Evolutionary conservation across 2,113 vertebrate genomes (phyloP).

Genomic region (Sceloporus undulatus): DNA sequence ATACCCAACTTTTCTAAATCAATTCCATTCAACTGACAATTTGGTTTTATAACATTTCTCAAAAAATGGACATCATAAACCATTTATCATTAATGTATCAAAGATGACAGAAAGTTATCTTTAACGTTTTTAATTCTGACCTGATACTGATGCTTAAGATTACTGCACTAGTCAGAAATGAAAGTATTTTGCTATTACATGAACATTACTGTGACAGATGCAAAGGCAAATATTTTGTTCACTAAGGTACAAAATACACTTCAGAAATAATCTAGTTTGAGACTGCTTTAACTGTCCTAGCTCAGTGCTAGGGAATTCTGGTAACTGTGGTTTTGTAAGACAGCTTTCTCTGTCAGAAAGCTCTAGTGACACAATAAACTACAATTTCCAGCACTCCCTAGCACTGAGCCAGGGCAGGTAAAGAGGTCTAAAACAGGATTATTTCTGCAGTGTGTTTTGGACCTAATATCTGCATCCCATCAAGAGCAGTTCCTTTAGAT

Average conservation of each 20-base stretch:
- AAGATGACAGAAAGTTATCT: constrained; percentile 17
- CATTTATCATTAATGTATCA: constrained; percentile 19
- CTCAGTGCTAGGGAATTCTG: too few relatives aligned
- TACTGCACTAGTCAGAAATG: background rate
- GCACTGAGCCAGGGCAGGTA: too few relatives aligned
- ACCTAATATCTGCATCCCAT: background rate
- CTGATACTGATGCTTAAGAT: background rate
- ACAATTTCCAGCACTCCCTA: too few relatives aligned
- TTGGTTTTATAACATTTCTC: constrained; percentile 50
- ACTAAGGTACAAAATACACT: background rate
- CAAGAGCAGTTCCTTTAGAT: background rate
- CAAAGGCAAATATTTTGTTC: background rate
- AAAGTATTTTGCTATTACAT: background rate
- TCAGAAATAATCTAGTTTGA: too few relatives aligned
- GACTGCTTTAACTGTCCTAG: too few relatives aligned
- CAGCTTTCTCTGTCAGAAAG: too few relatives aligned
- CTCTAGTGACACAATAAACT: too few relatives aligned
- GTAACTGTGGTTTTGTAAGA: too few relatives aligned
- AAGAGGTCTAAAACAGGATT: background rate
- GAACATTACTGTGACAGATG: constrained; percentile 9
- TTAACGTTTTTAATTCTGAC: constrained; percentile 1
- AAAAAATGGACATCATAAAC: constrained; percentile 43
- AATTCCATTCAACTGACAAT: constrained; percentile 59
- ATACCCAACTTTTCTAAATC: constrained; percentile 49
- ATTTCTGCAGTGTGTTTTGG: too few relatives aligned